Percentiles rank a stretch among this genome's conserved stretches.
phyloP scores from a whole-genome alignment of 2,113 vertebrate genomes.

The Oryzias curvinotus region DNA sequence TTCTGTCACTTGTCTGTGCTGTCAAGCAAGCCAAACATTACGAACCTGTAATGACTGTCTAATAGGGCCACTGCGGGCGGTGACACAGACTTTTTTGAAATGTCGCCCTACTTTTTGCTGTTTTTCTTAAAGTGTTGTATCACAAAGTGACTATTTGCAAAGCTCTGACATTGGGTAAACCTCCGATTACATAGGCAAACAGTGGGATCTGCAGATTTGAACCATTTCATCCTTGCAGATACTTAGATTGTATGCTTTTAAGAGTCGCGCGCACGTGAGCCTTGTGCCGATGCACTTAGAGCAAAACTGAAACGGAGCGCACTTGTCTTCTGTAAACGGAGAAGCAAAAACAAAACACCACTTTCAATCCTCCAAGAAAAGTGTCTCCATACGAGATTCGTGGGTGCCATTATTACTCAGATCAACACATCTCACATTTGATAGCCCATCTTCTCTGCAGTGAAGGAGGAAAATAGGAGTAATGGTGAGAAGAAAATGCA shows the following conservation, averaged over 20 bases:
- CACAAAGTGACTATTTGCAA: too few species aligned
- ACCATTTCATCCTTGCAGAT: too few species aligned
- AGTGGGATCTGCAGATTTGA: too few species aligned
- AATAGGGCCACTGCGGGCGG: constrained; percentile 5
- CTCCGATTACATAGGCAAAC: too few species aligned
- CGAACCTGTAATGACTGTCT: too few species aligned
- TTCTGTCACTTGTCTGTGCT: constrained; percentile 63
- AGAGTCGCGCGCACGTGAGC: neutral
- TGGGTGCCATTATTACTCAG: constrained; percentile 38
- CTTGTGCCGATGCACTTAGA: neutral
- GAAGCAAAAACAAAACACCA: constrained; percentile 35
- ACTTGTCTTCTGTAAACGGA: constrained; percentile 36
- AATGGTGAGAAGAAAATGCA: constrained; percentile 67
- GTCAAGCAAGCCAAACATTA: constrained; percentile 26
- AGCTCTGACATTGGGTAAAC: too few species aligned
- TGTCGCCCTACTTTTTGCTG: neutral
- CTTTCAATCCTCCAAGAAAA: constrained; percentile 34
- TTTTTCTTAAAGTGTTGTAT: constrained; percentile 12
- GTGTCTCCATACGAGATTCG: constrained; percentile 48
- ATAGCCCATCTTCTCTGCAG: constrained; percentile 47
- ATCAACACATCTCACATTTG: constrained; percentile 52
- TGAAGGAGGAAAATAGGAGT: constrained; percentile 47
- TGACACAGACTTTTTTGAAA: constrained; percentile 13
- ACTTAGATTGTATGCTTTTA: neutral
- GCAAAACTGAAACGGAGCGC: constrained; percentile 24